phyloP scores from a whole-genome alignment of 2,888 invertebrate species.

The Watsonalla cultraria region DNA sequence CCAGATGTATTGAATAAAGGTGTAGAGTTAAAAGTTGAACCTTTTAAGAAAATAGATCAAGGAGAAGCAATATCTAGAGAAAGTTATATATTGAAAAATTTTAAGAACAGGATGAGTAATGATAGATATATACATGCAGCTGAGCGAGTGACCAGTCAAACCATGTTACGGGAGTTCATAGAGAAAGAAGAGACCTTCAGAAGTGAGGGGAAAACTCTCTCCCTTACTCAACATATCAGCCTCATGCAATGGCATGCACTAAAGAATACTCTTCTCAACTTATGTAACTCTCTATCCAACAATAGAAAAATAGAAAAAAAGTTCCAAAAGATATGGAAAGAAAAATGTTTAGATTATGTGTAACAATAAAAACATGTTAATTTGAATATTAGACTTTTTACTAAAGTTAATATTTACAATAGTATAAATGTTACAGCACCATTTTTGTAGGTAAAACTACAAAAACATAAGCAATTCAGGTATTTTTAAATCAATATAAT shows the following conservation, averaged over 20 bases:
- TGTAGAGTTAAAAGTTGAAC: slow-evolving; percentile 6
- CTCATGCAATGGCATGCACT: slow-evolving; percentile 78
- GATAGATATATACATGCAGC: slow-evolving; percentile 31
- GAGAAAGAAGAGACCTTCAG: slow-evolving; percentile 52
- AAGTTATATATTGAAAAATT: slow-evolving; percentile 25
- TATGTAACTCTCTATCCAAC: slow-evolving; percentile 35
- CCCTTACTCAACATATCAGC: slow-evolving; percentile 62
- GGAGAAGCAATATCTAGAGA: slow-evolving; percentile 45
- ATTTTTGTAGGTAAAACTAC: slow-evolving; percentile 43
- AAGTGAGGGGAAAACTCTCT: slow-evolving; percentile 39
- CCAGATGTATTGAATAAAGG: slow-evolving; percentile 7
- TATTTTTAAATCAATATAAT: slow-evolving; percentile 18
- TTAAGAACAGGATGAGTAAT: slow-evolving; percentile 15
- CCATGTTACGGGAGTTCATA: slow-evolving; percentile 48
- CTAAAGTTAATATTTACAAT: slow-evolving; percentile 37
- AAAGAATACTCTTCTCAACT: slow-evolving; percentile 50
- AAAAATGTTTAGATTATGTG: slow-evolving; percentile 59
- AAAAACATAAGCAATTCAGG: slow-evolving; percentile 7
- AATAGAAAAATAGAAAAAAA: slow-evolving; percentile 58
- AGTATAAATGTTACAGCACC: slow-evolving; percentile 53
- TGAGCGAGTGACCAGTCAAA: slow-evolving; percentile 41
- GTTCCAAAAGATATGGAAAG: slow-evolving; percentile 61
- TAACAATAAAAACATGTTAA: slow-evolving; percentile 44
- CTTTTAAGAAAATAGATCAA: slow-evolving; percentile 27
- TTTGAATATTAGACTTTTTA: slow-evolving; percentile 10